These are phyloP conservation scores for Schizaphis graminum DNA, from an alignment of 2,888 invertebrate species.

Conservation along the genomic window DNA sequence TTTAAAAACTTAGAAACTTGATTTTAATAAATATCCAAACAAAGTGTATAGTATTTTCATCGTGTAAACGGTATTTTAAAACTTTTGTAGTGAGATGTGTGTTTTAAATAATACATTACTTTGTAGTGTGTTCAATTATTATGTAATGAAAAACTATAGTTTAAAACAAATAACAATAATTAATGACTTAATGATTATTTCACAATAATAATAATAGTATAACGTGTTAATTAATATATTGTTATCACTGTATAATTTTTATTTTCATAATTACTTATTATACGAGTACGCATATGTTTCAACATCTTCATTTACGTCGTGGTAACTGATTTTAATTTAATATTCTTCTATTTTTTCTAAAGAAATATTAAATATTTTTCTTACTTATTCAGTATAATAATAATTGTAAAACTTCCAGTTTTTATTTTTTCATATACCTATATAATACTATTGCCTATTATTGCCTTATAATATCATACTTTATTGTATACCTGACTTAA, in stretches of 20 bases:
- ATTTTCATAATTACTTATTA: neutral
- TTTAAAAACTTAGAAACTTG: neutral
- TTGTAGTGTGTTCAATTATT: neutral
- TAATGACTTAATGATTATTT: conserved; percentile 2
- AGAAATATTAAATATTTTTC: neutral
- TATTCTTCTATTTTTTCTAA: neutral
- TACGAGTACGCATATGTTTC: neutral
- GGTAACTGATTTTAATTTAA: neutral
- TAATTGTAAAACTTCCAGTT: neutral
- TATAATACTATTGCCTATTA: neutral
- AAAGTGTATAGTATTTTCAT: neutral
- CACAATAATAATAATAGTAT: neutral
- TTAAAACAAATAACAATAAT: neutral
- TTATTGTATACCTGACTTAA: neutral
- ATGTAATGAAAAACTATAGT: neutral
- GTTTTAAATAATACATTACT: neutral
- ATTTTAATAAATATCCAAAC: neutral
- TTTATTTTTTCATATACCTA: neutral
- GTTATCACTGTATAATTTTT: conserved; percentile 65
- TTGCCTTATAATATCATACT: neutral
- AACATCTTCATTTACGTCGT: neutral
- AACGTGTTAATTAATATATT: conserved; percentile 42
- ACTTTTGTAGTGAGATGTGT: neutral
- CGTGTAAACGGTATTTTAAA: neutral
- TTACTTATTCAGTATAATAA: neutral